Evolutionary conservation across 2,113 vertebrate species (phyloP).

Genomic region (Polyodon spathula): DNA sequence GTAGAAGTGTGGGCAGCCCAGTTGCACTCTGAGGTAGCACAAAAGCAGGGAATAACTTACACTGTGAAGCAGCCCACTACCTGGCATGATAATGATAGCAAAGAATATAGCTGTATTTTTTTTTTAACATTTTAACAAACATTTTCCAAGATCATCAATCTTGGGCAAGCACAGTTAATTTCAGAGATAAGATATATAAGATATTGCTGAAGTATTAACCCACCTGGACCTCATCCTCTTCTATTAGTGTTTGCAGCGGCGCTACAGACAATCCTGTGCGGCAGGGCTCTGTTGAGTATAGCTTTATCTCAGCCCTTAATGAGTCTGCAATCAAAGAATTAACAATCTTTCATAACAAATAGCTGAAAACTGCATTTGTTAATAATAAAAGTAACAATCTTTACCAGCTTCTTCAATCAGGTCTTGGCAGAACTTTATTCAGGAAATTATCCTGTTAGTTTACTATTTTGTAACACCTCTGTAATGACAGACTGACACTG

Average conservation of each 20-base stretch:
- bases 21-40: background rate
- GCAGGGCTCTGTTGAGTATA: background rate
- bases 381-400: too few species aligned
- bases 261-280: constrained; percentile 1
- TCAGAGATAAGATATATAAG: background rate
- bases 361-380: background rate
- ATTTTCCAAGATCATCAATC: too few species aligned
- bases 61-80: too few species aligned
- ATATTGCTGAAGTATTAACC: background rate
- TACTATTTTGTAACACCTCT: too few species aligned
- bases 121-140: too few species aligned
- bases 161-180: background rate
- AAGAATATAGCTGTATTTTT: too few species aligned
- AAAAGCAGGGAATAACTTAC: background rate
- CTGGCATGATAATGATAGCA: too few species aligned
- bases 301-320: background rate
- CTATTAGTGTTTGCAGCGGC: constrained; percentile 18
- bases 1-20: background rate
- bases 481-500: too few species aligned
- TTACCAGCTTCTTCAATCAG: background rate
- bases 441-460: too few species aligned
- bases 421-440: too few species aligned
- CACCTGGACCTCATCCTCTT: constrained; percentile 25
- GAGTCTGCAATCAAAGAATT: constrained; percentile 3
- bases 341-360: background rate